Conservation (phyloP, 2,113 vertebrate genomes). For the Plectropomus leopardus region DNA sequence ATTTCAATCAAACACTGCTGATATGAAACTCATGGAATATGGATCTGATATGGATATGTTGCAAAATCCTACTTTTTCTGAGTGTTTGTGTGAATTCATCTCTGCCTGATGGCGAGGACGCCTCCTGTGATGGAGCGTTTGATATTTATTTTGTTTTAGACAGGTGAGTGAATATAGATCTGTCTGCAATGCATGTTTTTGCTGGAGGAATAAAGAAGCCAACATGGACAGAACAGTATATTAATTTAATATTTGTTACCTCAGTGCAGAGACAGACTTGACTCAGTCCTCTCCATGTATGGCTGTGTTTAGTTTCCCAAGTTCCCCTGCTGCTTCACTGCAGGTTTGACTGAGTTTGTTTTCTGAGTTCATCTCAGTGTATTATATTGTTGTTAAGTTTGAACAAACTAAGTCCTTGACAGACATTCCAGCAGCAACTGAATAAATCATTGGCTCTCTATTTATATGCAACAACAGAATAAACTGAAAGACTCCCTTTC, state of each 20-base stretch:
- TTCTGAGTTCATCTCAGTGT: neutral
- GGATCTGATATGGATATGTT: slow-evolving; percentile 62
- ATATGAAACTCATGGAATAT: slow-evolving; percentile 67
- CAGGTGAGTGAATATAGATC: slow-evolving; percentile 71
- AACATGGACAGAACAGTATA: neutral
- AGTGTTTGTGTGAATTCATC: slow-evolving; percentile 31
- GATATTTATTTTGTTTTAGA: slow-evolving; percentile 91
- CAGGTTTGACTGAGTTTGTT: slow-evolving; percentile 12
- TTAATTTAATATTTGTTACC: neutral
- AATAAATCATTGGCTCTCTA: neutral
- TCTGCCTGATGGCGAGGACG: slow-evolving; percentile 76
- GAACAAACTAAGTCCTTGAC: neutral
- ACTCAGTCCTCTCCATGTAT: slow-evolving; percentile 73
- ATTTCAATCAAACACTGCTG: slow-evolving; percentile 16
- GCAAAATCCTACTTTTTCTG: slow-evolving; percentile 51
- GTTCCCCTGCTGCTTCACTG: slow-evolving; percentile 24
- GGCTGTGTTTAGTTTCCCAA: slow-evolving; percentile 70
- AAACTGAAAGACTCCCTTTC: neutral
- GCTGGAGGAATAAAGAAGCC: neutral
- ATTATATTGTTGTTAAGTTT: neutral
- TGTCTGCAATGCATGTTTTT: neutral
- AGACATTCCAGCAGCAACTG: neutral
- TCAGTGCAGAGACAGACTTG: neutral
- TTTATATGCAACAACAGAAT: neutral
- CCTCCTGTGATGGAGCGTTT: slow-evolving; percentile 91